A percentile compares a stretch with the other conserved stretches of the same genome.
These are phyloP conservation scores for Mystacides longicornis DNA, from an alignment of 2,888 invertebrate genomes.

Conservation along the genomic window DNA sequence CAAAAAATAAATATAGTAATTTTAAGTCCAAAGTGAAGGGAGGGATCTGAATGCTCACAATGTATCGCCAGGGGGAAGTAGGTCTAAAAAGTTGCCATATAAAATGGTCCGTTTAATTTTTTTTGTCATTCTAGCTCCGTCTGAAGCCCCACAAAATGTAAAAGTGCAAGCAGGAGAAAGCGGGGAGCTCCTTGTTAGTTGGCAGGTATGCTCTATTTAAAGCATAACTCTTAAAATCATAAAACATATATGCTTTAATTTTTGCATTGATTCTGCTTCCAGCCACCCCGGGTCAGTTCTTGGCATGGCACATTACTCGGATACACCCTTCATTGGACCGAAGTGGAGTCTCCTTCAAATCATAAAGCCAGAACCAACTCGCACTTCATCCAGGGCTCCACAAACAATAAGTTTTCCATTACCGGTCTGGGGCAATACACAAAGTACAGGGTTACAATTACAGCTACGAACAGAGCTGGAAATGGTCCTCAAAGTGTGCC, in stretches of 20 bases:
- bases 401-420: slow-evolving; percentile 41
- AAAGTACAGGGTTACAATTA: slow-evolving; percentile 56
- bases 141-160: slow-evolving; percentile 65
- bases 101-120: too few species aligned
- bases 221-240: background rate
- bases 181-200: slow-evolving; percentile 63
- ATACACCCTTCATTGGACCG: slow-evolving; percentile 65
- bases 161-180: slow-evolving; percentile 63
- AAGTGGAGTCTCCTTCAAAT: slow-evolving; percentile 25
- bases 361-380: slow-evolving; percentile 25
- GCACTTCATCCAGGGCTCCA: slow-evolving; percentile 42
- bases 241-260: background rate
- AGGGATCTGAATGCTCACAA: too few species aligned
- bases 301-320: slow-evolving; percentile 73
- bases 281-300: slow-evolving; percentile 60
- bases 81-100: too few species aligned
- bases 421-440: slow-evolving; percentile 56
- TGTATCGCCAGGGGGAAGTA: too few species aligned
- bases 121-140: slow-evolving; percentile 56
- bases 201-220: slow-evolving; percentile 52
- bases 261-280: slow-evolving; percentile 10
- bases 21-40: too few species aligned
- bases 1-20: too few species aligned
- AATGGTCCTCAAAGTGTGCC: slow-evolving; percentile 54
- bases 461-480: slow-evolving; percentile 61